Evolutionary conservation across 2,797 vertebrate genomes (phyloP), one percentile per base, ranked within the genome.

Genomic region (Lycodopsis pacificus): DNA sequence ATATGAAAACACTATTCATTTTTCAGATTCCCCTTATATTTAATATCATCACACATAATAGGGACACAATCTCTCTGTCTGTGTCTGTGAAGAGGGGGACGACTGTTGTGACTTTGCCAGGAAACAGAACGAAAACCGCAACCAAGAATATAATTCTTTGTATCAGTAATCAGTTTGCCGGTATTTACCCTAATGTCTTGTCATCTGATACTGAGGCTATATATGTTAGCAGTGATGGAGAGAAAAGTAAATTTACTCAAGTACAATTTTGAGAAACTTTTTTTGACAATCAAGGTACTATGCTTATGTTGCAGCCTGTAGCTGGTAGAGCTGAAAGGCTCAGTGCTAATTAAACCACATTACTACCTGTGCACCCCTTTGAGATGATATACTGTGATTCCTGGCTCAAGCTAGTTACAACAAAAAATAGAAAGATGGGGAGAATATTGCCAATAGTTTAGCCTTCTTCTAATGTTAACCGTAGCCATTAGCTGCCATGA

Each of bases 11-110:
- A 71, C 86, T 80, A 75, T 86, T 89, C 86, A 87, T 92, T 87
- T 95, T 93, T 94, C 91, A 91, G 54, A 85, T 88, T 89, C 85
- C 51, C 79, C 67, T 54, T 88, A 80, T 85, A 86, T 86, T 79
- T 82, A 80, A 82, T 88, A 80, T 81, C 82, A 89, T 81, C 86
- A 86, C 66, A 40, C 77, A 79, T 81, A 84, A 85, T 77, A 84
- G 79, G 73, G 87, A 83, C 83, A 72, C 51, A 72, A 58, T 86
- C 61, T 78, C 65, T 83, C 71, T 62, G 58, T 85, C 59, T 85
- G 65, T 66, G 38, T 74, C 72, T 81, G 77, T 62, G 65, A 70
- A 73, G 63, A 76, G 58, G 36, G 25, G 38, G 17, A 77, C 68
- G 51, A 65, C 61, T 79, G 73, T 67, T 76, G 48, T 82, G 74